Evolutionary conservation across 2,797 vertebrate species (phyloP), one percentile per base, ranked within the genome.

Genomic region (Tangara arthus): DNA sequence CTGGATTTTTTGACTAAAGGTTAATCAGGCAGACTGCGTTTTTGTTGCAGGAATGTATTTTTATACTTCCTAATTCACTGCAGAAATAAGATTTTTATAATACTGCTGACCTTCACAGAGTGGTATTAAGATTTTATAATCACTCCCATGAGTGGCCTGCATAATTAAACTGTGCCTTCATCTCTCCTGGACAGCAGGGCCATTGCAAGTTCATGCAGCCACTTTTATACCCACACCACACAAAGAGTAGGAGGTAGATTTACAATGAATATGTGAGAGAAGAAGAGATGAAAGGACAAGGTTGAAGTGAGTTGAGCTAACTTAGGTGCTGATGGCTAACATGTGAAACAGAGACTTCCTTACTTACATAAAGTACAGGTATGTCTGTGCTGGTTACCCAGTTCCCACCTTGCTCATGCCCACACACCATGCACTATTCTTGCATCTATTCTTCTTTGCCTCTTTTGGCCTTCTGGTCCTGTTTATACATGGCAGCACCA

Each of bases 11-110:
- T 61, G 37, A 90, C 56, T 82, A 47, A 75, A 95, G 86, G 77
- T 95, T 94, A 90, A 94, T 90, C 78, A 92, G 47, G 65, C 71
- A 93, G 47, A 39, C 39, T 84, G 77, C 23, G 26, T 91, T 93
- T 94, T 55, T 88, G 61, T 76, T 84, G 59, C 78, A 76, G 59
- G 73, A 82, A 84, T 8, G 17, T 91, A 82, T 89, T 95, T 94
- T 92, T 89, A 68, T 64, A 82, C 59, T 79, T 87, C 39, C 41
- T 89, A 78, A 84, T 90, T 93, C 73, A 78, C 37, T 53, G 66
- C 52, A 90, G 83, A 89, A 96, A 84, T 89, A 95, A 79, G 81
- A 70, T 95, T 93, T 94, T 90, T 88, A 57, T 87, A 93, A 93
- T 68, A 84, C 64, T 72, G 1, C 2, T 82, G 88, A 56, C 88